phyloP scores from a whole-genome alignment of 1,140 invertebrate species.

The Ericerus pela region DNA sequence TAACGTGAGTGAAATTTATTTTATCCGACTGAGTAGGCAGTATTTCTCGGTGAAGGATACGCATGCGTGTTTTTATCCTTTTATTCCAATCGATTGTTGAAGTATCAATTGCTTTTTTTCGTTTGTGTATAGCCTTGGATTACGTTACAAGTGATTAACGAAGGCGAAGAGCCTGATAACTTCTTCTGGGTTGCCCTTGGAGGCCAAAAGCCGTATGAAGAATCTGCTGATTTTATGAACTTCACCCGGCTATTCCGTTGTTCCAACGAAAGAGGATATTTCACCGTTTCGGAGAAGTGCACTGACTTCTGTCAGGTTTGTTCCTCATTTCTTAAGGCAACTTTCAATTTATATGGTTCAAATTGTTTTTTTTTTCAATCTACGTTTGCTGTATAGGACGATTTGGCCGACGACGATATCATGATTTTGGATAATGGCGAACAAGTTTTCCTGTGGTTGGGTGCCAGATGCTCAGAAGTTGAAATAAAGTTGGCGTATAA shows the following conservation, averaged over 20 bases:
- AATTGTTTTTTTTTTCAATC: not conserved
- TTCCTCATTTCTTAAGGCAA: slow-evolving; percentile 1
- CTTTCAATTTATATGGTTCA: not conserved
- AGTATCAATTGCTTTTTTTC: not conserved
- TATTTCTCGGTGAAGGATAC: not conserved
- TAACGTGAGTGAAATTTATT: slow-evolving; percentile 36
- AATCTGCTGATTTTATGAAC: slow-evolving; percentile 83
- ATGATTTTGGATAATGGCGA: slow-evolving; percentile 99
- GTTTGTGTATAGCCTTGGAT: slow-evolving; percentile 48
- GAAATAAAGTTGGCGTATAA: slow-evolving; percentile 98
- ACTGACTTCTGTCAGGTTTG: slow-evolving; percentile 96
- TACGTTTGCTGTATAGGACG: slow-evolving; percentile 49
- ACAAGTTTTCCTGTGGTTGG: slow-evolving; percentile 96
- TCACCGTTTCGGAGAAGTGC: slow-evolving; percentile 97
- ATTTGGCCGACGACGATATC: slow-evolving; percentile 97
- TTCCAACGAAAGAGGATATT: slow-evolving; percentile 99
- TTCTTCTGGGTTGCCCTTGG: slow-evolving; percentile 97
- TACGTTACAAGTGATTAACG: slow-evolving; percentile 71
- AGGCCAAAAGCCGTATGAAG: slow-evolving; percentile 83
- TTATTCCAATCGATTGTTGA: too few species aligned
- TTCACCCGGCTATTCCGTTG: slow-evolving; percentile 91
- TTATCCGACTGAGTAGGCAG: not conserved
- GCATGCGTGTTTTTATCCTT: too few species aligned
- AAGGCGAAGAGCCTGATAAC: slow-evolving; percentile 96
- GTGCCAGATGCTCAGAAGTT: slow-evolving; percentile 89